Conservation (phyloP, 2,113 vertebrate genomes). For the Centropus unirufus region DNA sequence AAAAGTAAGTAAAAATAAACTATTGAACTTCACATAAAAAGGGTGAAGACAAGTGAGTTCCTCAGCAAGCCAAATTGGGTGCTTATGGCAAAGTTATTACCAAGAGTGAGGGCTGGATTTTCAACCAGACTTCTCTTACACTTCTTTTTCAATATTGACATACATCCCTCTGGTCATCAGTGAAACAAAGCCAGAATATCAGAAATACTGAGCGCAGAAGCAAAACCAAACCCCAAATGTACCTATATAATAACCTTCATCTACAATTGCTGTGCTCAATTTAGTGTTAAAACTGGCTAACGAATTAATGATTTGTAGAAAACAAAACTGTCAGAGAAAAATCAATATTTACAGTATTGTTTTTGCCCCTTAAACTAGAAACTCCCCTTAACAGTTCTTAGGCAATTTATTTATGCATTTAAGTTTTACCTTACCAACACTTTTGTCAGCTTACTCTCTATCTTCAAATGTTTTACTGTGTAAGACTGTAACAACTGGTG, state of each 20-base stretch:
- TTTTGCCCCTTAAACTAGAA: neutral
- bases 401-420: neutral
- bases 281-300: neutral
- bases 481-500: neutral
- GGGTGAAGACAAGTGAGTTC: neutral
- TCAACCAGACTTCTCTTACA: neutral
- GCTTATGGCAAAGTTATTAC: neutral
- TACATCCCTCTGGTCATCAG: neutral
- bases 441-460: neutral
- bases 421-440: neutral
- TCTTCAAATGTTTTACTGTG: neutral
- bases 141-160: neutral
- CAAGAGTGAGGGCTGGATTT: neutral
- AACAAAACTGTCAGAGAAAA: neutral
- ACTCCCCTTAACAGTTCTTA: neutral
- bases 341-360: neutral
- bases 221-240: neutral
- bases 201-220: neutral
- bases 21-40: neutral
- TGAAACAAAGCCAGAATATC: neutral
- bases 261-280: neutral
- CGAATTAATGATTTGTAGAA: neutral
- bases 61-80: neutral
- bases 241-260: neutral
- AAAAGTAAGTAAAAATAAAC: neutral